Percentiles rank a stretch among this genome's conserved stretches.
Conservation (phyloP, 2,113 vertebrate species). For the Clarias macrocephalus region DNA sequence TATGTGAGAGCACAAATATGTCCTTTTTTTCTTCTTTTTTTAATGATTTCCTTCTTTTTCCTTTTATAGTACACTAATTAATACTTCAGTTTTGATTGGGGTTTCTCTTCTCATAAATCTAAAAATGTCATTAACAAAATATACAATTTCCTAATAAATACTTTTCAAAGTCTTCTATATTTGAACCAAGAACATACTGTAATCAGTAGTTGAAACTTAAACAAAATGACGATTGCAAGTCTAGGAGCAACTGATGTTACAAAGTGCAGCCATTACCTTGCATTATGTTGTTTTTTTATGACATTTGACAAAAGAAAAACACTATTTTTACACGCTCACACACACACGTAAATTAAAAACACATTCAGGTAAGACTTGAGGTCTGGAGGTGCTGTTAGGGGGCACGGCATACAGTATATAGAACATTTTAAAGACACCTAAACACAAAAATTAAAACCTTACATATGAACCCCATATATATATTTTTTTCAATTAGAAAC, state of each 20-base stretch:
- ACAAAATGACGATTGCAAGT: slow-evolving; percentile 49
- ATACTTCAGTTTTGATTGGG: slow-evolving; percentile 68
- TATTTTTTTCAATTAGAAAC: not conserved
- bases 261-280: slow-evolving; percentile 8
- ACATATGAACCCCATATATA: not conserved
- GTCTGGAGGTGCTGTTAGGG: not conserved
- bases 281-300: not conserved
- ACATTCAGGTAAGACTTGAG: not conserved
- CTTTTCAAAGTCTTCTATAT: slow-evolving; percentile 62
- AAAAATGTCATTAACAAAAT: slow-evolving; percentile 80
- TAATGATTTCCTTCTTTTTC: slow-evolving; percentile 54
- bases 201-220: slow-evolving; percentile 50
- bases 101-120: slow-evolving; percentile 71
- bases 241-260: not conserved
- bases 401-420: not conserved
- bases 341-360: not conserved
- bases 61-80: slow-evolving; percentile 65
- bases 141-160: slow-evolving; percentile 80
- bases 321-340: not conserved
- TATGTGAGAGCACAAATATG: slow-evolving; percentile 11
- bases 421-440: not conserved
- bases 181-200: slow-evolving; percentile 40
- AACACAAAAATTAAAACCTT: not conserved
- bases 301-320: not conserved
- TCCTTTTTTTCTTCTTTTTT: slow-evolving; percentile 29